Evolutionary conservation across 2,113 vertebrate genomes (phyloP), one percentile per base, ranked within the genome.

Genomic region (Callopanchax toddi): DNA sequence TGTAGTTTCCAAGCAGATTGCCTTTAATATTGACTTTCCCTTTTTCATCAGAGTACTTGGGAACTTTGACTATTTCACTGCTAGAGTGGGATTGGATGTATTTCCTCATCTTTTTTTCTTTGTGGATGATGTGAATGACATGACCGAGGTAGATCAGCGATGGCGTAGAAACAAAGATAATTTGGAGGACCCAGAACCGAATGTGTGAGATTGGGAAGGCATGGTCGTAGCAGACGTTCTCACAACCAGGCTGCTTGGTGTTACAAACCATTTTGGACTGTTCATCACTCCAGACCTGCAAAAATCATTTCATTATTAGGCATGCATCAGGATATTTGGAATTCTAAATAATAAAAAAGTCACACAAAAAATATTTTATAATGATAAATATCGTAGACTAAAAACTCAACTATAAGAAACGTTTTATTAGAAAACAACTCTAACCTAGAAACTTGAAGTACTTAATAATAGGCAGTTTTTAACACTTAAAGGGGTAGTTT

Each of bases 181-280:
- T 98, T 85, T 99, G 96, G 39, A 98, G 92, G 45, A 96, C 94
- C 97, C 97, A 99, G 94, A 97, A 98, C 67, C 96, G 95, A 36
- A 96, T 93, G 87, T 98, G 97, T 6, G 96, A 99, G 85, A 99
- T 98, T 2, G 97, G 96, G 86, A 99, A 99, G 78, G 95, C 94
- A 7, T 94, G 87, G 82, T 98, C 96, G 16, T 98, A 98, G 92
- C 97, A 98, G 17, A 98, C 96, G 51, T 98, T 98, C 83, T 93
- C 94, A 0, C 97, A 98, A 74, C 97, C 97, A 0, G 96, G 96
- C 63, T 98, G 97, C 75, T 96, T 93, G 1, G 96, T 98, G 91
- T 98, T 98, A 79, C 97, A 98, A 0, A 93, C 88, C 93, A 98
- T 96, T 52, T 92, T 95, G 0, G 95, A 95, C 84, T 98, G 97